Conservation (phyloP, 2,113 vertebrate genomes). For the Acinonyx jubatus region DNA sequence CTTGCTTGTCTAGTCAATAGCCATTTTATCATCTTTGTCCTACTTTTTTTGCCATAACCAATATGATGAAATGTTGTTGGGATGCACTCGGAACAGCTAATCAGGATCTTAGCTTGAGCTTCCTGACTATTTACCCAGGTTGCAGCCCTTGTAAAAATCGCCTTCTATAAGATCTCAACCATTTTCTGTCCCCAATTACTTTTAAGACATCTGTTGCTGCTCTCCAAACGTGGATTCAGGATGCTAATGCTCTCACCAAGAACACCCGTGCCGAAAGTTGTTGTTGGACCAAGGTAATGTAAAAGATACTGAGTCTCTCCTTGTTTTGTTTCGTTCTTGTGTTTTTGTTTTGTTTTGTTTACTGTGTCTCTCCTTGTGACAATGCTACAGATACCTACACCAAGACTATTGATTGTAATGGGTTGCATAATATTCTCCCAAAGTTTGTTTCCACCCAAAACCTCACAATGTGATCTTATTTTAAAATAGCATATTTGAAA, state of each 20-base stretch:
- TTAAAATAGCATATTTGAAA: background rate
- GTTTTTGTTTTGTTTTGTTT: background rate
- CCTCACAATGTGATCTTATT: background rate
- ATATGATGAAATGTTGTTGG: background rate
- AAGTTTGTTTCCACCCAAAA: background rate
- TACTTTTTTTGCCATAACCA: background rate
- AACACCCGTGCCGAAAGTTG: background rate
- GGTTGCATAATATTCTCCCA: background rate
- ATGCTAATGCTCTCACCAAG: background rate
- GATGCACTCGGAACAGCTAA: background rate
- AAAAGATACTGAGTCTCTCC: background rate
- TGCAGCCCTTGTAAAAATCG: background rate
- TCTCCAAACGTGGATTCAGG: background rate
- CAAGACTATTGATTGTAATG: background rate
- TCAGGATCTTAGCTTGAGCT: background rate
- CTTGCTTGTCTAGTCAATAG: background rate
- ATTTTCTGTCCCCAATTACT: background rate
- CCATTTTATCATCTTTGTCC: background rate
- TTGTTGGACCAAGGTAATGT: background rate
- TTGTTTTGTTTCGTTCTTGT: no score
- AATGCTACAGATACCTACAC: background rate
- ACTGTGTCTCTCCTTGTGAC: background rate
- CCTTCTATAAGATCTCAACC: background rate
- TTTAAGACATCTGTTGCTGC: background rate
- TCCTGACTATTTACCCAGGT: background rate